A percentile compares a stretch with the other conserved stretches of the same genome.
These are phyloP conservation scores for Rhizomys pruinosus DNA, from an alignment of 2,113 vertebrate genomes.

Conservation along the genomic window DNA sequence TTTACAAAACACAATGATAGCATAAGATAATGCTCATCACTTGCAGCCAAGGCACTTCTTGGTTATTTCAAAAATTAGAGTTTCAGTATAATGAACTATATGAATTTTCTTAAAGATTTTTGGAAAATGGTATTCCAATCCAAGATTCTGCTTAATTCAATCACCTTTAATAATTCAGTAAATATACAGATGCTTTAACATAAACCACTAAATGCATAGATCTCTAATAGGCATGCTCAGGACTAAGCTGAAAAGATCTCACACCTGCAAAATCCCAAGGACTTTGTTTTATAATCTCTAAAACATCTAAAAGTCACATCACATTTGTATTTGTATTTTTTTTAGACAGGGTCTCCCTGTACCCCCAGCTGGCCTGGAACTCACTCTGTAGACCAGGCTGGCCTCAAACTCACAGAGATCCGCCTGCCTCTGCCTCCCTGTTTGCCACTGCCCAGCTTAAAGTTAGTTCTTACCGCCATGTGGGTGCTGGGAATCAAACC, in stretches of 20 bases:
- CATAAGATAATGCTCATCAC: background rate
- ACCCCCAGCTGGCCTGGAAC: no score
- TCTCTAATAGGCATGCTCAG: background rate
- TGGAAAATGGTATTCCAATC: slow-evolving; percentile 1
- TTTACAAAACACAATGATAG: background rate
- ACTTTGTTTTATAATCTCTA: background rate
- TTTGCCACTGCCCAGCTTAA: no score
- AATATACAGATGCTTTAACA: slow-evolving; percentile 2
- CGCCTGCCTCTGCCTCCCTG: no score
- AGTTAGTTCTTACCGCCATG: no score
- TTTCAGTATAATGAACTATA: background rate
- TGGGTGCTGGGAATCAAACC: no score
- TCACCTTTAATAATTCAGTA: slow-evolving; percentile 28
- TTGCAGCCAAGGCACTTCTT: background rate
- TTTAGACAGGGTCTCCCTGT: no score
- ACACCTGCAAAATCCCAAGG: background rate
- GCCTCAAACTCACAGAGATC: no score
- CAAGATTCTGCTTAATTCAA: slow-evolving; percentile 26
- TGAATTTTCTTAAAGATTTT: background rate
- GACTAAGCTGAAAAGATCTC: background rate
- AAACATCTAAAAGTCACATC: background rate
- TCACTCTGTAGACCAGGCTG: no score
- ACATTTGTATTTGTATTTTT: background rate
- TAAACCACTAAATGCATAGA: background rate
- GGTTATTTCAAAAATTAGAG: background rate